Conservation (phyloP, 1,140 invertebrate species). For the Bombus consobrinus region DNA sequence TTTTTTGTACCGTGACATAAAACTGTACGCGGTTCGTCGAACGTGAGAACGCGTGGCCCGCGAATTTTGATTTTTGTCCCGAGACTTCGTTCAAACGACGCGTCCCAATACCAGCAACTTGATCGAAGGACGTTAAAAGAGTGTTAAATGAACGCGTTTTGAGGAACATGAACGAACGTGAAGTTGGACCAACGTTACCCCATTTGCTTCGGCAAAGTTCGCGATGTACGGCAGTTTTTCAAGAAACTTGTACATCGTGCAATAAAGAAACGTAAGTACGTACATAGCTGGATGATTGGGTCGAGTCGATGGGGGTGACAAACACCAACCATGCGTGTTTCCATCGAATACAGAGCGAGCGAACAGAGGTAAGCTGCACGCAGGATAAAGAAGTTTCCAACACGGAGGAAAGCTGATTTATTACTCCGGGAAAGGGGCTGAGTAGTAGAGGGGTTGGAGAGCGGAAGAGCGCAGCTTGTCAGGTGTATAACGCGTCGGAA, state of each 20-base stretch:
- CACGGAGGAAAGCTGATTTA: conserved; percentile 46
- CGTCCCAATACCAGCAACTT: no score
- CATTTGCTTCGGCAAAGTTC: neutral
- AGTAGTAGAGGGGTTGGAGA: neutral
- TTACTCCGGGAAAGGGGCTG: neutral
- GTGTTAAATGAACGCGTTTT: no score
- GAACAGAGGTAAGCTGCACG: neutral
- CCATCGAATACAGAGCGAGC: neutral
- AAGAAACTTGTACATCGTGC: conserved; percentile 24
- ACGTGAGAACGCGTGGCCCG: no score
- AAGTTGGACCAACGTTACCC: no score
- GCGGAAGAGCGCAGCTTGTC: neutral
- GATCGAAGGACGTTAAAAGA: no score
- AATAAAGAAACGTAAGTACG: neutral
- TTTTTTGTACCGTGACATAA: no score
- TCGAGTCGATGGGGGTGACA: neutral
- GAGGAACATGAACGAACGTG: no score
- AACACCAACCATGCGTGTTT: conserved; percentile 12
- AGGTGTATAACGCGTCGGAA: conserved; percentile 21
- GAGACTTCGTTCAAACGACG: no score
- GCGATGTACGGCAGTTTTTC: conserved; percentile 42
- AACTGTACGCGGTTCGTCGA: no score
- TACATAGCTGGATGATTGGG: no score
- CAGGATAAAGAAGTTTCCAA: conserved; percentile 30
- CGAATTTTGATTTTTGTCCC: neutral